Conservation (phyloP, 1,140 invertebrate species). For the Sarcophaga bullata region DNA sequence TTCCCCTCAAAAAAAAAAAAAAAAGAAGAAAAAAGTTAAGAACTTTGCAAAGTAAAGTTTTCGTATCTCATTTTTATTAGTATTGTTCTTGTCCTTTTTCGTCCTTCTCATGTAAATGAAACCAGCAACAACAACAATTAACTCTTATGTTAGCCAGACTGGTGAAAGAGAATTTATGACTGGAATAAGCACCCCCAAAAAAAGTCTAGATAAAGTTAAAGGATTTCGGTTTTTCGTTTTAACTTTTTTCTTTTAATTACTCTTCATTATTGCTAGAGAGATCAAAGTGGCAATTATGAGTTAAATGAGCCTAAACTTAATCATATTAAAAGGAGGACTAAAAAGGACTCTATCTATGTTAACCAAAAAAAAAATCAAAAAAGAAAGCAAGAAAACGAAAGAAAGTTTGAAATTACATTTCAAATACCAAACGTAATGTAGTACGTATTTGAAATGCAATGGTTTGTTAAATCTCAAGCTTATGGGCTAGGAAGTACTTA, state of each 20-base stretch:
- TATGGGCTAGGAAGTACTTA: too few species aligned
- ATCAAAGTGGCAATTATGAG: constrained; percentile 21
- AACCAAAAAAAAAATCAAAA: background rate
- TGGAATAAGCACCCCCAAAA: background rate
- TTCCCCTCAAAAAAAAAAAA: background rate
- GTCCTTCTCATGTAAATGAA: too few species aligned
- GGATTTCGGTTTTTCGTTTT: too few species aligned
- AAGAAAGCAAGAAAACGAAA: too few species aligned
- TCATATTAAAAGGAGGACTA: constrained; percentile 17
- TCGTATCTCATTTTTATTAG: background rate
- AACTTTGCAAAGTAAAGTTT: background rate
- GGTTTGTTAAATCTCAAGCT: too few species aligned
- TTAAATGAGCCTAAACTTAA: constrained; percentile 22
- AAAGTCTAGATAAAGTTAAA: background rate
- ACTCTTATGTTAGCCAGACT: background rate
- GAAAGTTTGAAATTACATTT: too few species aligned
- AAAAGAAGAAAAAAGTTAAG: background rate
- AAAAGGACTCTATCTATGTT: background rate
- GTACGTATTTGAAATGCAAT: too few species aligned
- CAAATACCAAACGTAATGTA: too few species aligned
- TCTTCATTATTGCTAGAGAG: background rate
- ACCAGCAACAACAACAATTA: background rate
- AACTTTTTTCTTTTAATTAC: constrained; percentile 12
- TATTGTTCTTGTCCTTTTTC: background rate
- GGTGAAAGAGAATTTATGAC: background rate